Percentiles rank a stretch among this genome's conserved stretches.
Evolutionary conservation across 2,888 invertebrate genomes (phyloP).

Genomic region (Drosophila lutescens): DNA sequence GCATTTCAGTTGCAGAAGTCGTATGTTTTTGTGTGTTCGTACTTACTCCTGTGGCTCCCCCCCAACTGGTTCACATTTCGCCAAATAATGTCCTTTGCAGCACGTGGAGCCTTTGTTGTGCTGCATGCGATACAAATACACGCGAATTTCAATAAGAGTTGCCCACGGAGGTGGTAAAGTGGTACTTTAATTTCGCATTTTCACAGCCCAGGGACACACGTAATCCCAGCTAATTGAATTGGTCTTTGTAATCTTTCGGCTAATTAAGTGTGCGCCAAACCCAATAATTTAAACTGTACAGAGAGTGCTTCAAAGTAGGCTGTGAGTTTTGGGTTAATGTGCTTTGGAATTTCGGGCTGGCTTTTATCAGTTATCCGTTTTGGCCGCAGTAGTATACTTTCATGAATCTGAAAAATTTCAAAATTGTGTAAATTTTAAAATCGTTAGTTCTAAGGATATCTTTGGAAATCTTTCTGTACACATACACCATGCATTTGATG

Average conservation of each 20-base stretch:
- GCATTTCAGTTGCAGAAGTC: constrained; percentile 2
- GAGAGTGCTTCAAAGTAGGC: constrained; percentile 10
- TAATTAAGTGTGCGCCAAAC: constrained; percentile 18
- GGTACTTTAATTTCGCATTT: constrained; percentile 23
- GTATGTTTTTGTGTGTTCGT: neutral
- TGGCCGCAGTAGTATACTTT: constrained; percentile 12
- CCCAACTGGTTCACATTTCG: constrained; percentile 18
- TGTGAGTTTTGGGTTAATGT: constrained; percentile 22
- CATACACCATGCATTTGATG: constrained; percentile 25
- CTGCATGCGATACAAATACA: neutral
- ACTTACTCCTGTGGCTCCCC: neutral
- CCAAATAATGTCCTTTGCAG: constrained; percentile 10
- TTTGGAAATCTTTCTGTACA: neutral
- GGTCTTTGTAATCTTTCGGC: constrained; percentile 28
- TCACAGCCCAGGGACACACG: constrained; percentile 15
- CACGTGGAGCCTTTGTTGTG: constrained; percentile 28
- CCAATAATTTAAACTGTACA: constrained; percentile 1
- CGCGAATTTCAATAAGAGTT: constrained; percentile 4
- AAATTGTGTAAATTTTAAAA: constrained; percentile 13
- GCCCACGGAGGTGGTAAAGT: constrained; percentile 24
- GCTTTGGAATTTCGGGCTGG: neutral
- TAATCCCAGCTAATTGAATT: constrained; percentile 38
- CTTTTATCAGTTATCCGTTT: constrained; percentile 19
- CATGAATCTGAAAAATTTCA: neutral
- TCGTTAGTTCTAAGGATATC: neutral